Evolutionary conservation across 2,888 invertebrate species (phyloP).

Genomic region (Drosophila neotestacea): DNA sequence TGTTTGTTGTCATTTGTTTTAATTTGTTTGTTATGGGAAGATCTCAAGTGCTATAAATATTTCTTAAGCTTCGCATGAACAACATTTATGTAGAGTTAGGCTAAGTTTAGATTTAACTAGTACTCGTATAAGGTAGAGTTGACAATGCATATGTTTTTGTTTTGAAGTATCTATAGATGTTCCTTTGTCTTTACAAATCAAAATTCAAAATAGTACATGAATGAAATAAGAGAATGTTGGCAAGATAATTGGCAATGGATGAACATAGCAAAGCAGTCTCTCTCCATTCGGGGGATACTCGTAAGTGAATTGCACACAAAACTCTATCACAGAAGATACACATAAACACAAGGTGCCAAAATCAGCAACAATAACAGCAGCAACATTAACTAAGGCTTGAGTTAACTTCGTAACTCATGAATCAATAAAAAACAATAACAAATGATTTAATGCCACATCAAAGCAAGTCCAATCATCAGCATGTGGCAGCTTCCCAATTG

Average conservation of each 20-base stretch:
- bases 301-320: constrained; percentile 67
- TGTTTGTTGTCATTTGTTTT: constrained; percentile 8
- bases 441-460: constrained; percentile 51
- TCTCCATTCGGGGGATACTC: constrained; percentile 12
- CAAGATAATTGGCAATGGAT: constrained; percentile 5
- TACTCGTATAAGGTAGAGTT: constrained; percentile 50
- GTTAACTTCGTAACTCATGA: constrained; percentile 16
- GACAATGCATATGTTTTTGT: constrained; percentile 67
- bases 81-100: constrained; percentile 75
- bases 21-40: constrained; percentile 10
- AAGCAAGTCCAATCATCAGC: constrained; percentile 35
- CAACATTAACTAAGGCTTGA: constrained; percentile 49
- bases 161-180: background rate
- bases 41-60: constrained; percentile 41
- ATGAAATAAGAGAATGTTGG: constrained; percentile 35
- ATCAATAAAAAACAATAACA: background rate
- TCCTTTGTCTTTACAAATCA: constrained; percentile 3
- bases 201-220: constrained; percentile 6
- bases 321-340: constrained; percentile 75
- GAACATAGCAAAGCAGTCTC: constrained; percentile 23
- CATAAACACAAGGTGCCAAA: constrained; percentile 42
- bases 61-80: constrained; percentile 64
- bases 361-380: constrained; percentile 54
- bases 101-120: constrained; percentile 61
- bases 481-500: constrained; percentile 2